A percentile compares a stretch with the other conserved stretches of the same genome.
Evolutionary conservation across 2,888 invertebrate genomes (phyloP).

Genomic region (Selenia dentaria): DNA sequence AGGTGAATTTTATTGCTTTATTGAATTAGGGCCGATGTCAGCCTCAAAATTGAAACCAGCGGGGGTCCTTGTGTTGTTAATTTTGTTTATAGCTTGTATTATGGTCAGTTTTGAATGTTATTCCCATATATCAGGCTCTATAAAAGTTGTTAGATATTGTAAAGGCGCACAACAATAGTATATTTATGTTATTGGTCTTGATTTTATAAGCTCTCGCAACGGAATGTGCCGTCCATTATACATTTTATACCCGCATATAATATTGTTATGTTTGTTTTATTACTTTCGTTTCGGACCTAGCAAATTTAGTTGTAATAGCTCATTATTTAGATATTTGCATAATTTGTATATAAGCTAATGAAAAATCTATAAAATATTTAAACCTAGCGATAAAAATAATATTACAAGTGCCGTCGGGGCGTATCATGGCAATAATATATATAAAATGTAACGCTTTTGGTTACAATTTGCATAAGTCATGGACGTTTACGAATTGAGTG

Average conservation of each 20-base stretch:
- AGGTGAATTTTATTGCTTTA: slow-evolving; percentile 85
- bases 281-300: slow-evolving; percentile 23
- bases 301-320: slow-evolving; percentile 18
- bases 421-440: background rate
- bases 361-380: slow-evolving; percentile 36
- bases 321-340: slow-evolving; percentile 25
- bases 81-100: slow-evolving; percentile 84
- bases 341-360: slow-evolving; percentile 38
- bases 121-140: slow-evolving; percentile 75
- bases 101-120: slow-evolving; percentile 78
- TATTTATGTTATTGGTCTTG: slow-evolving; percentile 75
- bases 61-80: slow-evolving; percentile 81
- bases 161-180: slow-evolving; percentile 72
- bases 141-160: slow-evolving; percentile 72
- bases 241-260: slow-evolving; percentile 38
- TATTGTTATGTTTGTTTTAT: slow-evolving; percentile 40
- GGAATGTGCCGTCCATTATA: slow-evolving; percentile 40
- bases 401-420: slow-evolving; percentile 3
- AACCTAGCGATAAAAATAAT: background rate
- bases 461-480: slow-evolving; percentile 9
- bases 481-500: background rate
- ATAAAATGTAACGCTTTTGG: background rate
- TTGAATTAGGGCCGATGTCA: slow-evolving; percentile 84
- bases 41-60: slow-evolving; percentile 83
- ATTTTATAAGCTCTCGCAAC: slow-evolving; percentile 61